A percentile compares a stretch with the other conserved stretches of the same genome.
Conservation (phyloP, 2,113 vertebrate genomes). For the Bubalus kerabau region DNA sequence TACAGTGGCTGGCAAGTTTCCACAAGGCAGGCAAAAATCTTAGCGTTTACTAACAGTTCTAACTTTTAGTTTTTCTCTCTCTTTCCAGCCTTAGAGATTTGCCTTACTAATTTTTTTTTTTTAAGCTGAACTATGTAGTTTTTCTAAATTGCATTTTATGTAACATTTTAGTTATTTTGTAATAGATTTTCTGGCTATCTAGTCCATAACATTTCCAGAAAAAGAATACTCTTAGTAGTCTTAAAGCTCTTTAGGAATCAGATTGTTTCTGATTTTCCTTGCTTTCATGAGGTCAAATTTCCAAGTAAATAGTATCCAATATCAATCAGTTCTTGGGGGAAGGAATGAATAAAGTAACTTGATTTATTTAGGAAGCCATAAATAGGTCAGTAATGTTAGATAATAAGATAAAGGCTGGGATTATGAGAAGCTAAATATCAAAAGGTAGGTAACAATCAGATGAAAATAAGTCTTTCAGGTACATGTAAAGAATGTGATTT, state of each 20-base stretch:
- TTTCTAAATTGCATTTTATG: background rate
- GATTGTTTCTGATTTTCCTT: background rate
- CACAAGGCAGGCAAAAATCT: background rate
- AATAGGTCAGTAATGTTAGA: background rate
- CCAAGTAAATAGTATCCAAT: background rate
- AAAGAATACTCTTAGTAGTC: background rate
- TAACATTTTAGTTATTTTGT: background rate
- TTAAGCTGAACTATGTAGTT: background rate
- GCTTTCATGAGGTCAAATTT: background rate
- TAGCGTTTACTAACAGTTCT: background rate
- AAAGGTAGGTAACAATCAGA: background rate
- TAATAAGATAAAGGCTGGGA: background rate
- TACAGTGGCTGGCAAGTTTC: background rate
- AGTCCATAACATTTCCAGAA: background rate
- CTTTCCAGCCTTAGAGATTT: background rate
- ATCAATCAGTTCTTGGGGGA: background rate
- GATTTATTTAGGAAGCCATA: background rate
- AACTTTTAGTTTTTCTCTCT: background rate
- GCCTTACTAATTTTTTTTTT: background rate
- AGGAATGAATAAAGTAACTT: background rate
- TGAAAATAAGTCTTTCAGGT: background rate
- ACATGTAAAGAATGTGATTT: background rate
- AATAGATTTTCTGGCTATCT: background rate
- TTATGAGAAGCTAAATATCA: background rate
- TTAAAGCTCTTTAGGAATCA: background rate